Conservation (phyloP, 2,113 vertebrate species). For the Labeo rohita region DNA sequence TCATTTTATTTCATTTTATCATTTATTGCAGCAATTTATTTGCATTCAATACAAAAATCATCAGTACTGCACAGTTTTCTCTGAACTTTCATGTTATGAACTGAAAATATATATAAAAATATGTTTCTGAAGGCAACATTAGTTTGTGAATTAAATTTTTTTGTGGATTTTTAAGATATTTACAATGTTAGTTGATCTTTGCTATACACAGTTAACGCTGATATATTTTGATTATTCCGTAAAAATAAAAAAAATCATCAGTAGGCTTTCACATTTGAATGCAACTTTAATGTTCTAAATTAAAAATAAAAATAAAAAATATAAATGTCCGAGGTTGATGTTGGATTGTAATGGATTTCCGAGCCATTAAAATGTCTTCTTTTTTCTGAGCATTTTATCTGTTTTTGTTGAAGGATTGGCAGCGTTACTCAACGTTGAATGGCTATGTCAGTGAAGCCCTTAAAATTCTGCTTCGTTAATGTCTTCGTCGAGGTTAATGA, state of each 20-base stretch:
- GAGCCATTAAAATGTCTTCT: not conserved
- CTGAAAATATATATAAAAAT: too few relatives aligned
- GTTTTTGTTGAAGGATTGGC: not conserved
- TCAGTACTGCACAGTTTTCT: too few relatives aligned
- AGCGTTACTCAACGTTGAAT: conserved; percentile 40
- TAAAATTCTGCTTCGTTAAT: conserved; percentile 71
- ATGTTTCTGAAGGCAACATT: not conserved
- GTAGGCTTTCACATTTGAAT: too few relatives aligned
- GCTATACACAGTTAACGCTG: too few relatives aligned
- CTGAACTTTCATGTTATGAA: too few relatives aligned
- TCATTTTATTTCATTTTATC: too few relatives aligned
- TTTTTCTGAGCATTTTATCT: not conserved
- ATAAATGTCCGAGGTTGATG: not conserved
- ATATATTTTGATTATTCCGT: too few relatives aligned
- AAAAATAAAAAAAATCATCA: not conserved
- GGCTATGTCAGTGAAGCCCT: conserved; percentile 66
- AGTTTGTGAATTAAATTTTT: too few relatives aligned
- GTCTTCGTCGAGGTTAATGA: conserved; percentile 74
- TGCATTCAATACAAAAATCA: too few relatives aligned
- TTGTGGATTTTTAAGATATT: too few relatives aligned
- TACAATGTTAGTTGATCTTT: too few relatives aligned
- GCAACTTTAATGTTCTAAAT: not conserved
- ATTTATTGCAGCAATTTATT: too few relatives aligned
- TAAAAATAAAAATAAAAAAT: not conserved
- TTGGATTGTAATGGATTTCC: not conserved